A percentile compares a stretch with the other conserved stretches of the same genome.
These are phyloP conservation scores for Aporophyla lueneburgensis DNA, from an alignment of 2,888 invertebrate species.

Conservation along the genomic window DNA sequence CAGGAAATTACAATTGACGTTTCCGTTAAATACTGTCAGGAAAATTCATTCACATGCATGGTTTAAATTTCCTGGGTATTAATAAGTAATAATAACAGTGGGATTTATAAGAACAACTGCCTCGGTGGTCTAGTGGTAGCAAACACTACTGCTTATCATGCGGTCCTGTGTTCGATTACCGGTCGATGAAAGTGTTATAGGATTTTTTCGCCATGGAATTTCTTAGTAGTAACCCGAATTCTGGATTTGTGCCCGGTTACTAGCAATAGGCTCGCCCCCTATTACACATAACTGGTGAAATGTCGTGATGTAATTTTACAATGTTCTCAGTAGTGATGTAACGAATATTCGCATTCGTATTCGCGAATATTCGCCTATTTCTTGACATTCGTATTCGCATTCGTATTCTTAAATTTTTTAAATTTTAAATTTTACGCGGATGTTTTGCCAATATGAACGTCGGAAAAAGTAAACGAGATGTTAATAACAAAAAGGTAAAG, in stretches of 20 bases:
- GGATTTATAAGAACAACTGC: neutral
- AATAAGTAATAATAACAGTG: neutral
- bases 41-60: slow-evolving; percentile 4
- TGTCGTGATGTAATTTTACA: neutral
- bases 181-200: neutral
- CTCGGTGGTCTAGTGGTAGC: neutral
- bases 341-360: too few species aligned
- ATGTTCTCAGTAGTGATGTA: neutral
- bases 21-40: slow-evolving; percentile 6
- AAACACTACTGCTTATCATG: neutral
- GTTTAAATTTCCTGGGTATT: slow-evolving; percentile 1
- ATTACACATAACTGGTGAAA: too few species aligned
- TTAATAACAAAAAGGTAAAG: too few species aligned
- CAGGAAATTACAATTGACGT: slow-evolving; percentile 4
- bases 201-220: neutral
- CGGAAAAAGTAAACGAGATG: too few species aligned
- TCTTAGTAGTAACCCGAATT: too few species aligned
- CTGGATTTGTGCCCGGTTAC: too few species aligned
- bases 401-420: too few species aligned
- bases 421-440: too few species aligned
- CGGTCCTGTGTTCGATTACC: neutral
- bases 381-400: too few species aligned
- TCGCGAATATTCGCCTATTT: too few species aligned
- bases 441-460: too few species aligned
- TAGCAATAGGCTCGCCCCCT: too few species aligned